phyloP scores from a whole-genome alignment of 2,113 vertebrate species.

The Tyrannus savana region DNA sequence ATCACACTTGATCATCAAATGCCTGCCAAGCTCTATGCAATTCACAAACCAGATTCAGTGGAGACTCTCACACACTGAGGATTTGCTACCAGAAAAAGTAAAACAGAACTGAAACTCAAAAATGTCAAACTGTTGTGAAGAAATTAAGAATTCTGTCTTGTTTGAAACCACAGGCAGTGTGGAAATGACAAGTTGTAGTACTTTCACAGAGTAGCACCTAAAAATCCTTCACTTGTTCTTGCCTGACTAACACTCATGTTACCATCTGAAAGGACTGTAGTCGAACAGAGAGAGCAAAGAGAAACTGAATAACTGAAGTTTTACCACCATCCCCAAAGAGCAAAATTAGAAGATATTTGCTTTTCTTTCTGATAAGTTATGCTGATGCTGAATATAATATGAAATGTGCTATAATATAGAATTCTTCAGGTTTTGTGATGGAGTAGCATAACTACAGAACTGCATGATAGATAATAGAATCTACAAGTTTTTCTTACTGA shows the following conservation, averaged over 20 bases:
- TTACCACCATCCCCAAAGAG: neutral
- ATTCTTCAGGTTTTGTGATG: neutral
- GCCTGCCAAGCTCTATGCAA: neutral
- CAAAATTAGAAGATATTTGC: neutral
- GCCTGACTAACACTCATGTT: neutral
- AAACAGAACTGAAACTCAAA: neutral
- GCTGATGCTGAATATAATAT: neutral
- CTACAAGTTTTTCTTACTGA: neutral
- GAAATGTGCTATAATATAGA: neutral
- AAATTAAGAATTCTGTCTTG: neutral
- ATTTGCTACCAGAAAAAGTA: neutral
- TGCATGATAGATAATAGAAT: neutral
- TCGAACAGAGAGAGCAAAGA: neutral
- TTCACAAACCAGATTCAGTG: neutral
- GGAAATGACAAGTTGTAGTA: neutral
- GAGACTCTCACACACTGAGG: neutral
- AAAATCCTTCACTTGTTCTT: neutral
- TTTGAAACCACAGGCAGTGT: neutral
- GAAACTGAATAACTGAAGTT: neutral
- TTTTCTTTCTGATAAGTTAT: neutral
- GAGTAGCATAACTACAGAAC: neutral
- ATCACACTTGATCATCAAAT: neutral
- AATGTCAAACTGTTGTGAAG: neutral
- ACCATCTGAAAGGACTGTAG: neutral
- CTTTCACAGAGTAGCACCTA: neutral